Evolutionary conservation across 2,888 invertebrate genomes (phyloP).

Genomic region (Microdon myrmicae): DNA sequence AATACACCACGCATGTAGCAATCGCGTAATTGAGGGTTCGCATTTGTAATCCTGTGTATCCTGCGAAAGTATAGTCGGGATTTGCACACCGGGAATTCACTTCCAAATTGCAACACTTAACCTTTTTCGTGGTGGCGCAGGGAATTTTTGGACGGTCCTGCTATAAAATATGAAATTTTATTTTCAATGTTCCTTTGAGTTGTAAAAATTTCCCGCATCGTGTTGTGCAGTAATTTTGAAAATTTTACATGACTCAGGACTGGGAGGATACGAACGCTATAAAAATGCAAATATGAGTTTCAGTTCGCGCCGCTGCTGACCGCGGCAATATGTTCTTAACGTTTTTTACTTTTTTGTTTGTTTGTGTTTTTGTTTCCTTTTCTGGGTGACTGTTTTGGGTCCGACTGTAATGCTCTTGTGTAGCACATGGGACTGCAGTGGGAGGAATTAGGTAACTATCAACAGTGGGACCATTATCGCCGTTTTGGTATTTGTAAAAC

Average conservation of each 20-base stretch:
- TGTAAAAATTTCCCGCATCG: slow-evolving; percentile 43
- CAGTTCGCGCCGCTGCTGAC: neutral
- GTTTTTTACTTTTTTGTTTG: neutral
- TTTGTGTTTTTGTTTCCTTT: slow-evolving; percentile 8
- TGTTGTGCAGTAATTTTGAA: slow-evolving; percentile 45
- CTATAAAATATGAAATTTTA: slow-evolving; percentile 46
- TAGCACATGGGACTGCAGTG: too few relatives aligned
- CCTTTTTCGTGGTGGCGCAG: slow-evolving; percentile 1
- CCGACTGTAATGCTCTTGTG: slow-evolving; percentile 24
- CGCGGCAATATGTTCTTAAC: neutral
- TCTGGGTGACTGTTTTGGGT: neutral
- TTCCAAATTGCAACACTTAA: slow-evolving; percentile 14
- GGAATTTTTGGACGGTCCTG: slow-evolving; percentile 7
- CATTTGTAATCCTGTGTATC: too few relatives aligned
- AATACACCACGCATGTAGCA: too few relatives aligned
- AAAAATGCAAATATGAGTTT: slow-evolving; percentile 38
- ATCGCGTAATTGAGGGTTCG: too few relatives aligned
- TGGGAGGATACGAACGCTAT: slow-evolving; percentile 40
- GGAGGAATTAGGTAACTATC: too few relatives aligned
- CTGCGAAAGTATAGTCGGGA: too few relatives aligned
- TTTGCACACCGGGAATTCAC: neutral
- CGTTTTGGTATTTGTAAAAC: too few relatives aligned
- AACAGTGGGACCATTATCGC: too few relatives aligned
- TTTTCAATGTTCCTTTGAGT: slow-evolving; percentile 39
- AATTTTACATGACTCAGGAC: slow-evolving; percentile 42